Conservation (phyloP, 2,888 invertebrate species). For the Drosophila bunnanda region DNA sequence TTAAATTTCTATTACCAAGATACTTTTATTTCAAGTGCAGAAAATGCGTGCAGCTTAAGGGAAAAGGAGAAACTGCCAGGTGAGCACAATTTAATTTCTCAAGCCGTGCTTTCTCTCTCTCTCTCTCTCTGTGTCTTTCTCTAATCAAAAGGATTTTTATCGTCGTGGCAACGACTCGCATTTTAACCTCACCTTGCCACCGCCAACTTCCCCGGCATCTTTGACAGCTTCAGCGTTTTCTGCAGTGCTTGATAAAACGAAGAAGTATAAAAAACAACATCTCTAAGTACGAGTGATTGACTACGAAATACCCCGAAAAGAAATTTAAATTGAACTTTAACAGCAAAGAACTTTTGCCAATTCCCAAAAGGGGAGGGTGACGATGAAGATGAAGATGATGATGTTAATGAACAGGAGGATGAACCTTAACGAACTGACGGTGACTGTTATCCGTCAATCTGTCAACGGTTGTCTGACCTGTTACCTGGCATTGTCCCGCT, state of each 20-base stretch:
- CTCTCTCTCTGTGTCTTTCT: conserved; percentile 30
- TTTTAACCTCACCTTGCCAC: conserved; percentile 29
- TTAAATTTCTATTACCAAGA: not conserved
- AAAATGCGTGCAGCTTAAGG: not conserved
- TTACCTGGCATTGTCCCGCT: conserved; percentile 4
- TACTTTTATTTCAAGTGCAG: conserved; percentile 1
- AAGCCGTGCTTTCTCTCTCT: conserved; percentile 54
- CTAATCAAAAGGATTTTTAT: conserved; percentile 81
- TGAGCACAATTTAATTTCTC: conserved; percentile 81
- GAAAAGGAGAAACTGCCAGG: conserved; percentile 60
- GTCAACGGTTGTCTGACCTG: conserved; percentile 30
- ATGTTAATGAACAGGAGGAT: conserved; percentile 28
- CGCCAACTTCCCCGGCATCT: conserved; percentile 32
- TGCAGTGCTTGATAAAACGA: conserved; percentile 40
- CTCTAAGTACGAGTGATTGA: conserved; percentile 44
- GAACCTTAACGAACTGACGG: conserved; percentile 8
- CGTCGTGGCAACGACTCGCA: conserved; percentile 57
- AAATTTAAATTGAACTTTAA: conserved; percentile 22
- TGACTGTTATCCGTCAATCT: conserved; percentile 37
- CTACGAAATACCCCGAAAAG: conserved; percentile 40
- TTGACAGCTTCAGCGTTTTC: conserved; percentile 64
- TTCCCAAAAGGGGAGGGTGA: not conserved
- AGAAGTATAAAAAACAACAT: conserved; percentile 16
- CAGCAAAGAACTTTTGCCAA: not conserved
- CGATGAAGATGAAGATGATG: not conserved